Conservation (phyloP, 2,113 vertebrate species). For the Thamnaconus septentrionalis region DNA sequence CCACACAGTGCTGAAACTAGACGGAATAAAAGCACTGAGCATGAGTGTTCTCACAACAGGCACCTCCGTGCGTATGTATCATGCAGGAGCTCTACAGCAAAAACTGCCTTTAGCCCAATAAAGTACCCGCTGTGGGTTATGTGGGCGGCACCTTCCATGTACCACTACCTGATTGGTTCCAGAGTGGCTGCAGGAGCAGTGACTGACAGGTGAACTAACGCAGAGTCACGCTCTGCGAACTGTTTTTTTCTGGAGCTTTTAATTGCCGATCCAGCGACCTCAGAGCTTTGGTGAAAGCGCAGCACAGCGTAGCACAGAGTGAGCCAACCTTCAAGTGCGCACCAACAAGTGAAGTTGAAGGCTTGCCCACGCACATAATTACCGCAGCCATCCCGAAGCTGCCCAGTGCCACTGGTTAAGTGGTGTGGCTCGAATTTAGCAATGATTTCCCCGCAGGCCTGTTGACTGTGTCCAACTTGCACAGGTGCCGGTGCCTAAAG, state of each 20-base stretch:
- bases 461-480: conserved; percentile 10
- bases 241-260: conserved; percentile 48
- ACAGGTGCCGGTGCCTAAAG: conserved; percentile 3
- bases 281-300: conserved; percentile 28
- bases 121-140: too few species aligned
- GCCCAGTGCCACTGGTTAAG: conserved; percentile 31
- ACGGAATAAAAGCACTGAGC: too few species aligned
- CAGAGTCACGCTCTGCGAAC: background rate
- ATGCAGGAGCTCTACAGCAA: too few species aligned
- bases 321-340: conserved; percentile 36
- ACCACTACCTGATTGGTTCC: conserved; percentile 5
- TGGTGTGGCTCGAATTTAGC: conserved; percentile 28
- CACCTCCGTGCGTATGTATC: too few species aligned
- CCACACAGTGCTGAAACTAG: too few species aligned
- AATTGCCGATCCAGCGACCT: conserved; percentile 56
- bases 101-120: too few species aligned
- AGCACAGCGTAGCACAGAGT: conserved; percentile 25
- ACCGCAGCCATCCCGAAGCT: conserved; percentile 40
- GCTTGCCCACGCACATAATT: conserved; percentile 57
- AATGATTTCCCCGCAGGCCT: conserved; percentile 31
- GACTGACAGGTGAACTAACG: conserved; percentile 30
- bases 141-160: conserved; percentile 10
- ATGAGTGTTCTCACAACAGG: too few species aligned
- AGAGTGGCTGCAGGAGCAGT: conserved; percentile 25
- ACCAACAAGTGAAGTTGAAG: conserved; percentile 40